These are phyloP conservation scores for Petaurus breviceps DNA, from an alignment of 2,113 vertebrate genomes.

Conservation along the genomic window DNA sequence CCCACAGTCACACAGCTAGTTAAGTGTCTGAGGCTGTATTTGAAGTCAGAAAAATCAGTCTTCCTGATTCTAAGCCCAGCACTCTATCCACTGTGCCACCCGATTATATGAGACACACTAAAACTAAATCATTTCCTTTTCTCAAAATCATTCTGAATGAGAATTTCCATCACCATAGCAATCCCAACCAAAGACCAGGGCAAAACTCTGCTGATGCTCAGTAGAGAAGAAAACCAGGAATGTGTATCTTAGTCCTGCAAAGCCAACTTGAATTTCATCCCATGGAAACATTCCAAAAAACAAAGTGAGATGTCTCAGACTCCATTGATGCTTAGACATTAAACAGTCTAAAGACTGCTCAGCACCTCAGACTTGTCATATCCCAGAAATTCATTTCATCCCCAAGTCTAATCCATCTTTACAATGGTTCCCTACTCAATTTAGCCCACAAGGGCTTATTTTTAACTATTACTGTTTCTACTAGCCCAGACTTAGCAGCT, in stretches of 20 bases:
- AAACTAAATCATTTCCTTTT: neutral
- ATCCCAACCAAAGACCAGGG: neutral
- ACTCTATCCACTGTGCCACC: neutral
- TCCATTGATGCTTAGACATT: neutral
- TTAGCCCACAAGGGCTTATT: constrained; percentile 49
- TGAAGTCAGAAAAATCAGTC: neutral
- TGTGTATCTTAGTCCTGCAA: constrained; percentile 45
- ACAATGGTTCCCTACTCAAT: constrained; percentile 22
- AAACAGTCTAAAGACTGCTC: constrained; percentile 3
- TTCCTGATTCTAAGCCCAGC: neutral
- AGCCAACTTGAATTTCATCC: constrained; percentile 44
- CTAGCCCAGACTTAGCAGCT: constrained; percentile 3
- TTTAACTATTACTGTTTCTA: constrained; percentile 49
- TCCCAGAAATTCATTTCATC: neutral
- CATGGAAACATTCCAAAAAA: constrained; percentile 58
- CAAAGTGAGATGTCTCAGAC: constrained; percentile 32
- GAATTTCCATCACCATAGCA: neutral
- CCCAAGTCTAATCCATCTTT: neutral
- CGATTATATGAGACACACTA: neutral
- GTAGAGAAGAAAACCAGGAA: neutral
- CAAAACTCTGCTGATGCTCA: neutral
- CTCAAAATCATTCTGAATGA: neutral
- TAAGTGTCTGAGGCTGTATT: neutral
- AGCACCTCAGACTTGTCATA: neutral
- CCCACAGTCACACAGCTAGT: neutral